Evolutionary conservation across 2,888 invertebrate species (phyloP).

Genomic region (Cenopis cana): DNA sequence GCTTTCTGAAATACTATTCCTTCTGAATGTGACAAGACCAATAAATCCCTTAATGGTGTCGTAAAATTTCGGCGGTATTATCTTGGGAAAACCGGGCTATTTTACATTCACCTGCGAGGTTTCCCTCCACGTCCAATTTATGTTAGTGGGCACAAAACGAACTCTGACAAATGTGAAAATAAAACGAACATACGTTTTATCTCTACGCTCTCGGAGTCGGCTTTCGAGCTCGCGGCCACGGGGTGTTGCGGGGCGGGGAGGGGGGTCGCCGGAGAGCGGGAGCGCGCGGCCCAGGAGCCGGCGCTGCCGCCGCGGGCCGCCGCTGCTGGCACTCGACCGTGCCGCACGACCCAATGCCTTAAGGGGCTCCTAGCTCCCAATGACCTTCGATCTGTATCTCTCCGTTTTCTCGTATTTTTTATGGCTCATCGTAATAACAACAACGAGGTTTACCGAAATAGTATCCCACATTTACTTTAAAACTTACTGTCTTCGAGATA

Average conservation of each 20-base stretch:
- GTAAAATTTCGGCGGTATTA: conserved; percentile 83
- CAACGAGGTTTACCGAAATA: too few species aligned
- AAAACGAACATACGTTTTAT: conserved; percentile 85
- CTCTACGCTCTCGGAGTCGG: conserved; percentile 76
- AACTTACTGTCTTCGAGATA: too few species aligned
- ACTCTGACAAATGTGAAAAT: conserved; percentile 85
- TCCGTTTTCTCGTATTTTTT: too few species aligned
- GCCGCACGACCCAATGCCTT: not conserved
- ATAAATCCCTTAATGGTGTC: conserved; percentile 84
- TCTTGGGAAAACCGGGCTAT: conserved; percentile 83
- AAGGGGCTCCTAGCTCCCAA: too few species aligned
- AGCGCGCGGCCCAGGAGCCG: conserved; percentile 24
- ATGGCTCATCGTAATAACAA: too few species aligned
- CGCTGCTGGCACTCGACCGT: not conserved
- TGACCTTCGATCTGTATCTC: too few species aligned
- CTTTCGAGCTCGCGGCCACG: conserved; percentile 63
- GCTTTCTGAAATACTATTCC: conserved; percentile 72
- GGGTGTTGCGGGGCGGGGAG: conserved; percentile 46
- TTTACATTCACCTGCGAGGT: conserved; percentile 85
- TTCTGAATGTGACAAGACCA: conserved; percentile 79
- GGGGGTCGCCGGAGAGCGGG: conserved; percentile 38
- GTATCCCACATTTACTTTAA: too few species aligned
- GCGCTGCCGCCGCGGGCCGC: conserved; percentile 2
- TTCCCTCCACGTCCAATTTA: conserved; percentile 84
- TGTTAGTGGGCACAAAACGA: conserved; percentile 85